phyloP scores from a whole-genome alignment of 2,888 invertebrate species.

The Sclerodermus sp. region DNA sequence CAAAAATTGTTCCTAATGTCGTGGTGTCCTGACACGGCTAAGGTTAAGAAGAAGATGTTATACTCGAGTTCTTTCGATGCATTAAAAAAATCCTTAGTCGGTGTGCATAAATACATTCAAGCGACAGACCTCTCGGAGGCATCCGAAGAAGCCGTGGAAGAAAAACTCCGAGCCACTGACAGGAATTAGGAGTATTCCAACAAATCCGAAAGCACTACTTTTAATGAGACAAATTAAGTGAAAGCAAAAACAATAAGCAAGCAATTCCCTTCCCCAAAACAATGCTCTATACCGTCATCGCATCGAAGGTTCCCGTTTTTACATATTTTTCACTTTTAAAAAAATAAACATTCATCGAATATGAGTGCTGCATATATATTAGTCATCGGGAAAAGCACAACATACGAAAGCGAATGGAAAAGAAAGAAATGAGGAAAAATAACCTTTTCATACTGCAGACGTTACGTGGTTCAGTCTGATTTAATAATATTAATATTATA shows the following conservation, averaged over 20 bases:
- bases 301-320: constrained; percentile 49
- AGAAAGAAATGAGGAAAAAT: constrained; percentile 24
- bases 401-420: constrained; percentile 34
- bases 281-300: constrained; percentile 43
- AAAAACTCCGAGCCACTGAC: constrained; percentile 91
- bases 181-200: constrained; percentile 69
- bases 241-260: constrained; percentile 38
- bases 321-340: constrained; percentile 53
- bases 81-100: constrained; percentile 94
- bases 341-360: constrained; percentile 38
- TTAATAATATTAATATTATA: constrained; percentile 53
- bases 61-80: constrained; percentile 96
- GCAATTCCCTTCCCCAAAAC: constrained; percentile 42
- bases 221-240: constrained; percentile 32
- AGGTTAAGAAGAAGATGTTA: constrained; percentile 81
- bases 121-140: constrained; percentile 95
- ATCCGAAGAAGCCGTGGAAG: constrained; percentile 90
- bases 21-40: constrained; percentile 98
- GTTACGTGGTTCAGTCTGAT: constrained; percentile 54
- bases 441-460: constrained; percentile 49
- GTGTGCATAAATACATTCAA: constrained; percentile 96
- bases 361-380: constrained; percentile 45
- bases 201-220: constrained; percentile 33
- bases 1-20: constrained; percentile 97
- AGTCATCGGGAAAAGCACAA: constrained; percentile 35